A percentile compares a stretch with the other conserved stretches of the same genome.
phyloP scores from a whole-genome alignment of 2,113 vertebrate species.

The Chloropsis cyanopogon region DNA sequence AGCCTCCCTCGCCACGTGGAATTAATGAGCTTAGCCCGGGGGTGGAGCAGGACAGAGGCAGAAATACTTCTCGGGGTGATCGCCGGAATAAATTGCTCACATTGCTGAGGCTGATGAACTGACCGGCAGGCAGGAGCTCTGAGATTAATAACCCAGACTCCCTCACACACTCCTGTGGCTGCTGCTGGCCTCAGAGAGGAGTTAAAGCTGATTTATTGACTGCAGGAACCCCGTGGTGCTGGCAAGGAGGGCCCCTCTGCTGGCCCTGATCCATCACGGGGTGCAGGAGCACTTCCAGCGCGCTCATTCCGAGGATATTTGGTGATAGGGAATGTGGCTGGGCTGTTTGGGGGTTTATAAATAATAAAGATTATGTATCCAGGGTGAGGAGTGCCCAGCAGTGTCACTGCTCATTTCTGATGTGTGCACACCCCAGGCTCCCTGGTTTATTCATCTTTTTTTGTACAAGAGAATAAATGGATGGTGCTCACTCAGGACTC shows the following conservation, averaged over 20 bases:
- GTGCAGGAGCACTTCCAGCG: neutral
- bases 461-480: rapidly evolving
- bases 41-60: neutral
- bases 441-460: rapidly evolving
- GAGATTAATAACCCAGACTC: neutral
- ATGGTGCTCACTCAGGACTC: neutral
- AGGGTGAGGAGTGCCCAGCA: neutral
- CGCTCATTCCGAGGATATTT: rapidly evolving
- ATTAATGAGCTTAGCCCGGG: neutral
- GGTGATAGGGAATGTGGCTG: neutral
- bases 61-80: neutral
- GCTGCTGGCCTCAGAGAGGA: neutral
- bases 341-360: neutral
- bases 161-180: neutral
- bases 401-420: rapidly evolving
- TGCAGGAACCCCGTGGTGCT: neutral
- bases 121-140: neutral
- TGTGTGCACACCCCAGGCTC: neutral
- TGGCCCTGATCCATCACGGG: neutral
- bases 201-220: neutral
- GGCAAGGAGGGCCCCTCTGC: neutral
- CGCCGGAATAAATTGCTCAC: neutral
- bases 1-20: neutral
- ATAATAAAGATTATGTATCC: neutral
- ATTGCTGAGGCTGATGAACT: neutral